phyloP scores from a whole-genome alignment of 2,797 vertebrate genomes.

The Fundulus diaphanus region DNA sequence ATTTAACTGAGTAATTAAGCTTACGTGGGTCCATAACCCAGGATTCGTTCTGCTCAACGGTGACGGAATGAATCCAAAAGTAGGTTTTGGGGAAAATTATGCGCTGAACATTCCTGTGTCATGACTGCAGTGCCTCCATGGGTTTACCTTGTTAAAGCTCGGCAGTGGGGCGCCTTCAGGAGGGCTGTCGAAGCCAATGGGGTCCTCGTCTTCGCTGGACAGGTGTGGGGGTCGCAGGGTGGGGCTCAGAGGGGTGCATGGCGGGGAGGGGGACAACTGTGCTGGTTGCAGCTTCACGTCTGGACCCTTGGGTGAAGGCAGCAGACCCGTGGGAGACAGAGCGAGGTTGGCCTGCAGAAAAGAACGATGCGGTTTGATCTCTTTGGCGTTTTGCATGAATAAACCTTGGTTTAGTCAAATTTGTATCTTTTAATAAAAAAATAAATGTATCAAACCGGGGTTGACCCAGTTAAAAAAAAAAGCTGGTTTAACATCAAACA shows the following conservation, averaged over 20 bases:
- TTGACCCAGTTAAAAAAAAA: neutral
- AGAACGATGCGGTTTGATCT: neutral
- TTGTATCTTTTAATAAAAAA: neutral
- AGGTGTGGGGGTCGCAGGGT: constrained; percentile 39
- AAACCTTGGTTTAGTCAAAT: neutral
- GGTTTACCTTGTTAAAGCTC: constrained; percentile 81
- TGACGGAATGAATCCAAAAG: neutral
- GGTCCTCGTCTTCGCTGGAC: constrained; percentile 75
- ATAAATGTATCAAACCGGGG: neutral
- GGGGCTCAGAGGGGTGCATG: constrained; percentile 47
- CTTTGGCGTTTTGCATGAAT: neutral
- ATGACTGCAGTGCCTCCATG: neutral
- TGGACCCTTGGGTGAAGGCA: constrained; percentile 74
- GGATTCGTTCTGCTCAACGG: neutral
- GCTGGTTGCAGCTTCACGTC: constrained; percentile 72
- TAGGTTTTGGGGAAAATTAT: neutral
- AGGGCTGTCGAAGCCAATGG: constrained; percentile 74
- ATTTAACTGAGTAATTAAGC: neutral
- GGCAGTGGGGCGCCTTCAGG: constrained; percentile 73
- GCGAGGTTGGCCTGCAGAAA: constrained; percentile 80
- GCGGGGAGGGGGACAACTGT: constrained; percentile 48
- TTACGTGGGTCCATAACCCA: too few relatives aligned
- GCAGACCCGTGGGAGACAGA: constrained; percentile 75
- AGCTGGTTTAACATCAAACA: neutral
- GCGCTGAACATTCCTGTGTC: neutral